Evolutionary conservation across 2,113 vertebrate species (phyloP).

Genomic region (Ochotona princeps): DNA sequence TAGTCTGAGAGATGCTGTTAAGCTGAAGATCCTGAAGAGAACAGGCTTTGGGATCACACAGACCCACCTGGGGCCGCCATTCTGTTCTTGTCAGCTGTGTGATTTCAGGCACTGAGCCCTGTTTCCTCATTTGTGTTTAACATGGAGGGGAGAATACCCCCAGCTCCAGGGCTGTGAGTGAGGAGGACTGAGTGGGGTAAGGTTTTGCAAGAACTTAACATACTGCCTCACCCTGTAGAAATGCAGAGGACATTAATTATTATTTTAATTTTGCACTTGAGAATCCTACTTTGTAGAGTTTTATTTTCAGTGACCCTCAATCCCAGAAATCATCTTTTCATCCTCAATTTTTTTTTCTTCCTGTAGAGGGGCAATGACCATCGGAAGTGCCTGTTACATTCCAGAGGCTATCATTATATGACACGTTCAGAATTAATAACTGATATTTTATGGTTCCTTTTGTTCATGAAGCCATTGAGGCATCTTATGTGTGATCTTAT

Average conservation of each 20-base stretch:
- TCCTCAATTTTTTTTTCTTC: neutral
- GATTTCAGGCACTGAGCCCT: neutral
- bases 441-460: neutral
- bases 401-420: neutral
- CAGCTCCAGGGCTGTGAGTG: neutral
- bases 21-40: neutral
- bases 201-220: neutral
- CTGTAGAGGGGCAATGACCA: neutral
- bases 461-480: neutral
- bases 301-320: conserved; percentile 40
- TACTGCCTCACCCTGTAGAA: neutral
- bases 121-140: neutral
- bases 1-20: neutral
- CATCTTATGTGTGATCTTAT: neutral
- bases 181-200: neutral
- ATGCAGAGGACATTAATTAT: neutral
- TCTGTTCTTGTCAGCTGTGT: neutral
- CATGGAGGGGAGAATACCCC: neutral
- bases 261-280: conserved; percentile 53
- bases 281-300: neutral
- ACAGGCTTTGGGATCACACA: neutral
- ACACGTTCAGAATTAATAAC: neutral
- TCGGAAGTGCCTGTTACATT: neutral
- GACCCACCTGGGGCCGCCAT: neutral
- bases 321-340: neutral